Evolutionary conservation across 2,797 vertebrate species (phyloP).

Genomic region (Phrynocephalus vlangalii): DNA sequence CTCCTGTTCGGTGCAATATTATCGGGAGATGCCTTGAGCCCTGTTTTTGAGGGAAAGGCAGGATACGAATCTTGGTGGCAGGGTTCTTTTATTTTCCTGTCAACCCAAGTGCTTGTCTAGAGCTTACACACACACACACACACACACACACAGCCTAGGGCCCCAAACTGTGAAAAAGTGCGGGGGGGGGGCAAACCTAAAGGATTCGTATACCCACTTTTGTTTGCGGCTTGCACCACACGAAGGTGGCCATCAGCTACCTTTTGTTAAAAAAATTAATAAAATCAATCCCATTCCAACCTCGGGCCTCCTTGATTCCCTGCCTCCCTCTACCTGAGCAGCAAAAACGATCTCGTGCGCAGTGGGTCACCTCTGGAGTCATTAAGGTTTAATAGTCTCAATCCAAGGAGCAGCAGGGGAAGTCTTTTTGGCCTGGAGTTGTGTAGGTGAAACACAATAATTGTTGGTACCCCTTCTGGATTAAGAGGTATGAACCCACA

Average conservation of each 20-base stretch:
- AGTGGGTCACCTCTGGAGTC: slow-evolving; percentile 16
- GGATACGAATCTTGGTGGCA: no score
- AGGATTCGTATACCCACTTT: background rate
- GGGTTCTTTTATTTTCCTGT: no score
- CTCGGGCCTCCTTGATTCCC: background rate
- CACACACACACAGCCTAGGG: no score
- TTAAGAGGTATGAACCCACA: slow-evolving; percentile 33
- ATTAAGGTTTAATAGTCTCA: slow-evolving; percentile 30
- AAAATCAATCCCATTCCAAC: no score
- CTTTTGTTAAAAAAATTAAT: no score
- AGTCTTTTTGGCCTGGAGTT: slow-evolving; percentile 8
- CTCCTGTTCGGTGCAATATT: background rate
- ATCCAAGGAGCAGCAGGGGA: background rate
- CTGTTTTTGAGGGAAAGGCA: no score
- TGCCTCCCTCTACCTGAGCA: background rate
- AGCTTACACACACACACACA: no score
- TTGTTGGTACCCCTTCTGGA: slow-evolving; percentile 5
- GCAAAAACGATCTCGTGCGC: background rate
- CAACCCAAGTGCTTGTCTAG: background rate
- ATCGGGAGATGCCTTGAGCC: no score
- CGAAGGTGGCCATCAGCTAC: no score
- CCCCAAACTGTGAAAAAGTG: no score
- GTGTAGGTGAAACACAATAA: slow-evolving; percentile 30
- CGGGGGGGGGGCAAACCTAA: no score
- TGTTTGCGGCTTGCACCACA: background rate